Evolutionary conservation across 2,888 invertebrate genomes (phyloP), one percentile per base, ranked within the genome.

Genomic region (Amphipoea lucens): DNA sequence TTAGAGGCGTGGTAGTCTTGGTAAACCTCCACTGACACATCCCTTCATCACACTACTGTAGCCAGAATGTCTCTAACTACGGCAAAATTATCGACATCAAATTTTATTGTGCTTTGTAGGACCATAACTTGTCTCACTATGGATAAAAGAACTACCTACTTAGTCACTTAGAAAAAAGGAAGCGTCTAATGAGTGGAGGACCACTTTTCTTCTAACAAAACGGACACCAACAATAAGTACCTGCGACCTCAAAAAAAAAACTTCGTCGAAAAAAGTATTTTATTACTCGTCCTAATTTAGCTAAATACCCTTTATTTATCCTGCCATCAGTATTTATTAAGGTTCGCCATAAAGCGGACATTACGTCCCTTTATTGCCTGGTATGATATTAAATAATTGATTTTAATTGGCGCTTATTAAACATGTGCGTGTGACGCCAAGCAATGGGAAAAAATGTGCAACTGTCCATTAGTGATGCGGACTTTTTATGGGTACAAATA

Each of bases 351-450:
- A 88, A 91, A 92, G 90, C 87, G 88, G 88, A 87, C 90, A 92
- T 88, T 82, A 87, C 88, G 90, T 85, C 75, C 82, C 84, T 87
- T 78, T 87, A 90, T 89, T 87, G 80, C 81, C 84, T 88, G 65
- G 76, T 83, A 84, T 86, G 80, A 83, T 86, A 86, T 84, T 82
- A 83, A 91, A 90, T 94, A 95, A 96, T 96, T 95, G 96, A 90
- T 92, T 93, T 93, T 94, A 96, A 96, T 96, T 96, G 95, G 90
- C 84, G 85, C 92, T 94, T 92, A 96, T 96, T 95, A 96, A 93
- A 94, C 94, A 94, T 93, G 92, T 93, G 93, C 88, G 90, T 88
- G 87, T 20, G 88, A 82, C 83, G 88, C 86, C 90, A 88, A 40
- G 67, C 89, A 91, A 91, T 92, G 92, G 92, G 93, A 93, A 94